phyloP scores from a whole-genome alignment of 1,140 invertebrate genomes.

The Pemphigus obesinymphae region DNA sequence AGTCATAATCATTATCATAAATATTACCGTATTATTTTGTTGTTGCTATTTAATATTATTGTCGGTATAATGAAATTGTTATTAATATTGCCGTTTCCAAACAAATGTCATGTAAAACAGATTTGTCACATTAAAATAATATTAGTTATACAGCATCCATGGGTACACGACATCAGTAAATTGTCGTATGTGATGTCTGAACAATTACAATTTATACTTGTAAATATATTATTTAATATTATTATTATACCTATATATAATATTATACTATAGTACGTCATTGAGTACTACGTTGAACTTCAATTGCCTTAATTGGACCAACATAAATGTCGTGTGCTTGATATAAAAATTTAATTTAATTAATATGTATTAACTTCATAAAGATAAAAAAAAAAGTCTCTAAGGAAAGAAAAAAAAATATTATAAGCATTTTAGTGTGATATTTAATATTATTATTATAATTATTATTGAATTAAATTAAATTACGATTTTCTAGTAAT shows the following conservation, averaged over 20 bases:
- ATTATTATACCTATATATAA: no score
- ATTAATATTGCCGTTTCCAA: not conserved
- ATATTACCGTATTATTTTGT: no score
- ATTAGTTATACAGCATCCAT: no score
- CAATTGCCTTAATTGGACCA: slow-evolving; percentile 31
- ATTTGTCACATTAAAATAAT: not conserved
- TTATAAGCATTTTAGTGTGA: not conserved
- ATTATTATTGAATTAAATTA: not conserved
- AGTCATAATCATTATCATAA: no score
- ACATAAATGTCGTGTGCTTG: not conserved
- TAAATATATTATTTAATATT: slow-evolving; percentile 5
- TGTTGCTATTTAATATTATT: no score
- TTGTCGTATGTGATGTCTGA: no score
- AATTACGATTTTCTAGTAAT: not conserved
- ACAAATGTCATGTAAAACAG: slow-evolving; percentile 12
- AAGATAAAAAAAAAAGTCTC: not conserved
- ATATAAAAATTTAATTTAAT: not conserved
- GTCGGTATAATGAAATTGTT: no score
- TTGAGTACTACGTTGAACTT: not conserved
- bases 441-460: not conserved
- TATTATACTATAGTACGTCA: not conserved
- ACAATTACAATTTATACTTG: no score
- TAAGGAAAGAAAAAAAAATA: not conserved
- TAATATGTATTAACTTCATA: not conserved
- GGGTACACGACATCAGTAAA: no score